These are phyloP conservation scores for Crepidodera aurea DNA, from an alignment of 2,888 invertebrate species.

Conservation along the genomic window DNA sequence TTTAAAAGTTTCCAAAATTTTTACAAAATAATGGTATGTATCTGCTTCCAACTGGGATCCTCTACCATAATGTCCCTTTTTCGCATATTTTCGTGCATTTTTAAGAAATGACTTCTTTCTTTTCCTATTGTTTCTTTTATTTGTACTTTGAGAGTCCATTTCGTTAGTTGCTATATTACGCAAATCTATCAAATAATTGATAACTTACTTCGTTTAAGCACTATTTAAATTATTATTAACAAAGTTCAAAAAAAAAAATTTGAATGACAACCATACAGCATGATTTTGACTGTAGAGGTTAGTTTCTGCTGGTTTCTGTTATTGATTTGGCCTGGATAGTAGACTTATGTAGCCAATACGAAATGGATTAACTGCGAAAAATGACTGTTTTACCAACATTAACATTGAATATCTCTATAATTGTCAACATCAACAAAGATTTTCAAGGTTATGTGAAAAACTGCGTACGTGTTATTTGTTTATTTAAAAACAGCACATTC, in stretches of 20 bases:
- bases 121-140: conserved; percentile 62
- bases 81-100: conserved; percentile 80
- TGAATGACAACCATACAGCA: no score
- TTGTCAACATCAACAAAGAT: not conserved
- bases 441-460: conserved; percentile 29
- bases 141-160: conserved; percentile 36
- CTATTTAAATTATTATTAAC: no score
- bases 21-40: conserved; percentile 79
- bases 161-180: no score
- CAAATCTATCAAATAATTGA: no score
- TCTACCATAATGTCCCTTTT: conserved; percentile 75
- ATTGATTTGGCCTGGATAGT: no score
- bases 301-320: no score
- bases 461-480: conserved; percentile 34
- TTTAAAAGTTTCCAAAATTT: conserved; percentile 75
- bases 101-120: conserved; percentile 72
- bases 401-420: not conserved
- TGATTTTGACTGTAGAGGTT: no score
- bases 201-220: no score
- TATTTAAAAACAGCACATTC: conserved; percentile 16
- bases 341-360: no score
- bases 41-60: conserved; percentile 76
- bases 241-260: no score
- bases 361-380: no score
- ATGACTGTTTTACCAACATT: not conserved